Evolutionary conservation across 1,140 invertebrate genomes (phyloP).

Genomic region (Drosophila asahinai): DNA sequence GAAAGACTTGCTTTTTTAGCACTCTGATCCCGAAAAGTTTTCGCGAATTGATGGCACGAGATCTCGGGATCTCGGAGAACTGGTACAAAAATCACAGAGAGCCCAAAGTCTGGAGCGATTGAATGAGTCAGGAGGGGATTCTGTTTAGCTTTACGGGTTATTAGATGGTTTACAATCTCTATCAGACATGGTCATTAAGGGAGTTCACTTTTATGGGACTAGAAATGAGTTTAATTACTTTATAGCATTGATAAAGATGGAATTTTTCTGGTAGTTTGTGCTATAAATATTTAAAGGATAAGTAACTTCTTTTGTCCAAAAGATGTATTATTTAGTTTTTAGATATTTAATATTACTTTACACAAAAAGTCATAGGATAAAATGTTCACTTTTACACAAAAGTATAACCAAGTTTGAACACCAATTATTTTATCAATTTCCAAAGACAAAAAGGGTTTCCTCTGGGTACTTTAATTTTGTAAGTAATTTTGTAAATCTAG

Average conservation of each 20-base stretch:
- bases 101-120: slow-evolving; percentile 15
- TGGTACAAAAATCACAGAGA: slow-evolving; percentile 12
- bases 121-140: slow-evolving; percentile 20
- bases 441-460: no score
- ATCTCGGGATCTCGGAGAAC: slow-evolving; percentile 18
- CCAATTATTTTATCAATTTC: no score
- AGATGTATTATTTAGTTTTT: background rate
- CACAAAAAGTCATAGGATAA: background rate
- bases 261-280: no score
- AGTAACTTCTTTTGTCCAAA: background rate
- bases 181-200: background rate
- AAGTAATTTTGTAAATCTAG: no score
- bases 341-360: no score
- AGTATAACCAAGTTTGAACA: no score
- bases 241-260: no score
- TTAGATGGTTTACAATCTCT: background rate
- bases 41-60: slow-evolving; percentile 29
- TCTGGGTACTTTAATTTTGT: no score
- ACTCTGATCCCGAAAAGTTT: slow-evolving; percentile 32
- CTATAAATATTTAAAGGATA: background rate
- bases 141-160: slow-evolving; percentile 4
- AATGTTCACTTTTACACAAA: background rate
- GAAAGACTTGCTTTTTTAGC: slow-evolving; percentile 25
- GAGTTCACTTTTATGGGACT: background rate
- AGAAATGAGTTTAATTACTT: background rate